Conservation (phyloP, 2,113 vertebrate species). For the Strigops habroptila region DNA sequence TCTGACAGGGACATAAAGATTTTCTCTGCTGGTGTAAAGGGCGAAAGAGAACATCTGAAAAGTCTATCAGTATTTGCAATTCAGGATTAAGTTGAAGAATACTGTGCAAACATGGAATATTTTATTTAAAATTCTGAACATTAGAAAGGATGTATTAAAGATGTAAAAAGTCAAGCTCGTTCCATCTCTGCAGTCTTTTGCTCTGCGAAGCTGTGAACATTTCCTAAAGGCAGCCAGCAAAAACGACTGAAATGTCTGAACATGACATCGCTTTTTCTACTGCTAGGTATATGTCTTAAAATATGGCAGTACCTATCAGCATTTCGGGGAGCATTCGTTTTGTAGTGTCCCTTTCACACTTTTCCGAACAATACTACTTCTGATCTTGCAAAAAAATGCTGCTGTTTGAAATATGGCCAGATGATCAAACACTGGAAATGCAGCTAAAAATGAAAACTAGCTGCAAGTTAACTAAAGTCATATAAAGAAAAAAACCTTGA, state of each 20-base stretch:
- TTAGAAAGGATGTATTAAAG: not conserved
- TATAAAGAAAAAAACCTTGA: not conserved
- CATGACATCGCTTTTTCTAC: not conserved
- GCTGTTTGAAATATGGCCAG: not conserved
- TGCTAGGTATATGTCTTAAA: not conserved
- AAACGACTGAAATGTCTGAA: not conserved
- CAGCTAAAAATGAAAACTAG: not conserved
- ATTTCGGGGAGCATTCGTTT: slow-evolving; percentile 39
- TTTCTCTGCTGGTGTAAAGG: not conserved
- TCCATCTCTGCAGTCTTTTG: not conserved
- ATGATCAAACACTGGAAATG: not conserved
- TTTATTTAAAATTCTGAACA: not conserved
- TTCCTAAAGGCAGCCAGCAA: not conserved
- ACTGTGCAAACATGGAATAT: not conserved
- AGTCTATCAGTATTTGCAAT: not conserved
- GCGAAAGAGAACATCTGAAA: not conserved
- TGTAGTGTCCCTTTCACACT: not conserved
- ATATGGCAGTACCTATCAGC: not conserved
- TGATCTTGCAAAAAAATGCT: not conserved
- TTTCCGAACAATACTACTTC: slow-evolving; percentile 6
- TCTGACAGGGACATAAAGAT: not conserved
- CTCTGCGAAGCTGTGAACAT: not conserved
- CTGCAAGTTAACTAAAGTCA: not conserved
- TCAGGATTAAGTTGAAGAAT: not conserved
- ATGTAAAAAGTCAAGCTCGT: not conserved